A percentile compares a stretch with the other conserved stretches of the same genome.
Evolutionary conservation across 2,113 vertebrate species (phyloP).

Genomic region (Callopanchax toddi): DNA sequence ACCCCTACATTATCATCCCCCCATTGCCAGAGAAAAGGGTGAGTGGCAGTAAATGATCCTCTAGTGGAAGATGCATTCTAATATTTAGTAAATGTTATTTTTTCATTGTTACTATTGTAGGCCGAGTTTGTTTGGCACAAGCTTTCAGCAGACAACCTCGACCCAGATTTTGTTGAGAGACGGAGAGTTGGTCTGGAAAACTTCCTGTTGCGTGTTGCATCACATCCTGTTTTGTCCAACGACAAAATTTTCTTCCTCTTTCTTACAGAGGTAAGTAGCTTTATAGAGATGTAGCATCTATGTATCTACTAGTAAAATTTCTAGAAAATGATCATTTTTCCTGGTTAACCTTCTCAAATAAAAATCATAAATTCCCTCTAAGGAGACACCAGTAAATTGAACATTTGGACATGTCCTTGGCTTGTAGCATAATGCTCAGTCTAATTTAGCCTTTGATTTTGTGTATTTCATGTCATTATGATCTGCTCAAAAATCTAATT

Average conservation of each 20-base stretch:
- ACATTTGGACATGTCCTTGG: neutral
- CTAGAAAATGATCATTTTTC: too few species aligned
- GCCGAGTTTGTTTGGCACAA: slow-evolving; percentile 98
- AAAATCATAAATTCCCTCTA: neutral
- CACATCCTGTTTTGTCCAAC: slow-evolving; percentile 88
- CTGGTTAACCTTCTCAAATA: neutral
- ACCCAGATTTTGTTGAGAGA: slow-evolving; percentile 95
- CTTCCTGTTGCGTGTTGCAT: slow-evolving; percentile 91
- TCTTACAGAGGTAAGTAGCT: slow-evolving; percentile 86
- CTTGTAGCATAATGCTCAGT: neutral
- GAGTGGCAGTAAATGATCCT: slow-evolving; percentile 48
- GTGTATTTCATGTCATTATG: neutral
- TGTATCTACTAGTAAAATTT: too few species aligned
- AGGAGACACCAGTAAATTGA: neutral
- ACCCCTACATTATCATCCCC: slow-evolving; percentile 87
- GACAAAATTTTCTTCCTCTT: slow-evolving; percentile 90
- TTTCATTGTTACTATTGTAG: slow-evolving; percentile 64
- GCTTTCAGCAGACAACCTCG: slow-evolving; percentile 93
- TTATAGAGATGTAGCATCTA: too few species aligned
- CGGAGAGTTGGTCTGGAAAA: slow-evolving; percentile 92
- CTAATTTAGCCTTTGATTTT: neutral
- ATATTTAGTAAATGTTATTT: neutral
- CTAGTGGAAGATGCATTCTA: neutral
- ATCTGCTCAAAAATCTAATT: neutral
- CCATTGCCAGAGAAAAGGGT: slow-evolving; percentile 95